phyloP scores from a whole-genome alignment of 2,888 invertebrate species.

The Mimachlamys varia region DNA sequence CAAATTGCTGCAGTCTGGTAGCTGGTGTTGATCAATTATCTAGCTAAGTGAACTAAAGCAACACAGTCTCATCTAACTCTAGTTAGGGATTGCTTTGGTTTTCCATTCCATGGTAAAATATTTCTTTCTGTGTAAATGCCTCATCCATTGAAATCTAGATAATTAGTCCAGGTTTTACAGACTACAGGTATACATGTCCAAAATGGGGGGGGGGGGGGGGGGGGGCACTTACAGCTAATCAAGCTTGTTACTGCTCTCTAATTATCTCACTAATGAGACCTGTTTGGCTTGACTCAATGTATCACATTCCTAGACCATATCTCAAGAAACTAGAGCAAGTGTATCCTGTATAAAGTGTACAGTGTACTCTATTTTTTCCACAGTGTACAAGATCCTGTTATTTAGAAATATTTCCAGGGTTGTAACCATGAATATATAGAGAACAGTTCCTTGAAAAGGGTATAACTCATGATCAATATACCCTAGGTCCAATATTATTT shows the following conservation, averaged over 20 bases:
- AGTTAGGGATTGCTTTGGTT: too few species aligned
- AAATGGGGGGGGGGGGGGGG: too few species aligned
- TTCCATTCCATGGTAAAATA: too few species aligned
- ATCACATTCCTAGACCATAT: neutral
- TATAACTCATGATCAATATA: too few species aligned
- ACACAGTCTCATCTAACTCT: neutral
- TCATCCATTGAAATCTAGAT: too few species aligned
- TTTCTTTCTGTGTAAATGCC: too few species aligned
- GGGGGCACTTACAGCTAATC: neutral
- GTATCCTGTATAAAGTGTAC: neutral
- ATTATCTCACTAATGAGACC: neutral
- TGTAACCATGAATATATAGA: too few species aligned
- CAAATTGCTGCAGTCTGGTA: too few species aligned
- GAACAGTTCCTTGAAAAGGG: too few species aligned
- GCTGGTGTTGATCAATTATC: neutral
- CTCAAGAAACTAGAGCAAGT: neutral
- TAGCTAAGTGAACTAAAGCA: neutral
- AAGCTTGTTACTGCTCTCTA: neutral
- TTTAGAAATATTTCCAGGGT: too few species aligned
- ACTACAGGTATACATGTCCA: neutral
- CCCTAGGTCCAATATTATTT: too few species aligned
- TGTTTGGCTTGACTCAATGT: neutral
- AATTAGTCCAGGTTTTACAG: neutral
- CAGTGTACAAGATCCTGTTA: neutral
- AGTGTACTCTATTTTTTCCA: neutral